Base-by-base conservation (phyloP, 2,797 vertebrate species). In the Triplophysa bombifrons region DNA sequence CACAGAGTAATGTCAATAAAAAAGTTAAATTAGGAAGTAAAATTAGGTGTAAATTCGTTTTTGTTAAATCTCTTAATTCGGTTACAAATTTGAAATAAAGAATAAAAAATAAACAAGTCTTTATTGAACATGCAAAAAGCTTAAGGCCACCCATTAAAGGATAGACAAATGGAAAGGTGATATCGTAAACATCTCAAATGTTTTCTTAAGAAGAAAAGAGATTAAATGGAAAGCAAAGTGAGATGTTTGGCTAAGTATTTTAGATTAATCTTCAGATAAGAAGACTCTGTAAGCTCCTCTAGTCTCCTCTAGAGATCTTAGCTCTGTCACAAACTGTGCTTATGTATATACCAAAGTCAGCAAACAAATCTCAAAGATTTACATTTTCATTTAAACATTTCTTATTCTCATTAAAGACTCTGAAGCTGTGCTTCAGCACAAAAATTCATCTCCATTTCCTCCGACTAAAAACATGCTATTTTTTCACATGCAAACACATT, bases 161-260 rank as follows among this genome's bases (percentile, higher is more conserved):
- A n/a, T 46, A 58, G 38, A 69, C n/a, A 16, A 34, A 69, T 3
- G 22, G 16, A n/a, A 30, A 68, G 53, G 27, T 9, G 4, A 2
- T 17, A 8, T 46, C 41, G 56, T 76, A 48, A 58, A 58, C 53
- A 68, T 48, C 38, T 68, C 25, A 60, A 60, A 48, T 38, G 14
- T 67, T 48, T 68, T 22, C 25, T 34, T 34, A 61, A 41, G 34
- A 14, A 9, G 41, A 13, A 60, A 4, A 17, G 13, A 34, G 75
- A 38, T 77, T 48, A 77, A 50, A 77, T 60, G 41, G 4, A 50
- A 8, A 77, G 27, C 44, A 51, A 77, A 61, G 51, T 5, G 66
- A 77, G 25, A 58, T 22, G 66, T 61, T 77, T 61, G 41, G 41
- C 16, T 14, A 50, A 76, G 20, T 55, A 4, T 76, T 48, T 76